Evolutionary conservation across 1,140 invertebrate species (phyloP).

Genomic region (Asobara japonica): DNA sequence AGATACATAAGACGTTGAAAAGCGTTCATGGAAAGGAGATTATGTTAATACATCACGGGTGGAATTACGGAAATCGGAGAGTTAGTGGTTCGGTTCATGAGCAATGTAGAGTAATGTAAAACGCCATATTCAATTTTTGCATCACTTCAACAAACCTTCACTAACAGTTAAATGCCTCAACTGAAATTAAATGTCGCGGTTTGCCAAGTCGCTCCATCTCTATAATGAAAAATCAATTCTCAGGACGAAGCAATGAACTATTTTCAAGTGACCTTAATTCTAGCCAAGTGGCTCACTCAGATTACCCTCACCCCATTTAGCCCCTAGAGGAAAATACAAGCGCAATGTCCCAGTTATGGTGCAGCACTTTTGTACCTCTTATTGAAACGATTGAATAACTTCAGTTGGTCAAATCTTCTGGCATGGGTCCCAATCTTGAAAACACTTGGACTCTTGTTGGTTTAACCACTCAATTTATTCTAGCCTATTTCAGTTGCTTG

Average conservation of each 20-base stretch:
- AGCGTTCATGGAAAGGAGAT: too few relatives aligned
- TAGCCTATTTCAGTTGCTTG: not conserved
- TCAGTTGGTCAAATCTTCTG: conserved; percentile 26
- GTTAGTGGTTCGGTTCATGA: too few relatives aligned
- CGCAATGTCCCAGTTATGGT: conserved; percentile 1
- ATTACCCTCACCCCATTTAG: not conserved
- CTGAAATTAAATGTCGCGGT: not conserved
- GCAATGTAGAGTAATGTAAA: too few relatives aligned
- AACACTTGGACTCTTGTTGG: not conserved
- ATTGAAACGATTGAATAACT: conserved; percentile 24
- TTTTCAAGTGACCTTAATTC: conserved; percentile 6
- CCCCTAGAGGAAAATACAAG: not conserved
- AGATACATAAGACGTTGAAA: too few relatives aligned
- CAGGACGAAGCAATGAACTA: not conserved
- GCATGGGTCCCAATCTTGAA: conserved; percentile 17
- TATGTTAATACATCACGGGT: too few relatives aligned
- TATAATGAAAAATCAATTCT: not conserved
- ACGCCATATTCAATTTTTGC: too few relatives aligned
- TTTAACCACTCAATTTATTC: conserved; percentile 4
- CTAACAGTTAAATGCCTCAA: not conserved
- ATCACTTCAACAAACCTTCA: too few relatives aligned
- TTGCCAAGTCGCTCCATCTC: not conserved
- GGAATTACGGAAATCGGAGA: too few relatives aligned
- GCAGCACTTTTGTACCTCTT: conserved; percentile 6
- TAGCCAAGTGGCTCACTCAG: not conserved